A percentile compares a stretch with the other conserved stretches of the same genome.
phyloP scores from a whole-genome alignment of 2,888 invertebrate genomes.

The Biston stratarius region DNA sequence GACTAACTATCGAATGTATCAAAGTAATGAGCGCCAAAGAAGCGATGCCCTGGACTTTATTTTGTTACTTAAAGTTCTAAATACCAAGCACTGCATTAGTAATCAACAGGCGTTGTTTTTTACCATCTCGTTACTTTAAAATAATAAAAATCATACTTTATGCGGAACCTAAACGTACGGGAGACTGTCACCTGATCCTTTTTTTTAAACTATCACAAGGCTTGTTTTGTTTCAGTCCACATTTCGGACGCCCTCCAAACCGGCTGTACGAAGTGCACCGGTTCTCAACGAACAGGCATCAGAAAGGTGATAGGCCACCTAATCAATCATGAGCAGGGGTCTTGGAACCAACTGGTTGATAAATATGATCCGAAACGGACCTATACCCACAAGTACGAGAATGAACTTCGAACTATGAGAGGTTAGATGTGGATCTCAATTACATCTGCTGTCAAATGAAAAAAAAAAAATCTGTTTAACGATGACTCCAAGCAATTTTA shows the following conservation, averaged over 20 bases:
- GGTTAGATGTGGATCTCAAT: conserved; percentile 7
- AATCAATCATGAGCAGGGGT: conserved; percentile 65
- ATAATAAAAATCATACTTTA: too few relatives aligned
- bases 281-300: conserved; percentile 65
- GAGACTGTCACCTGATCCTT: too few relatives aligned
- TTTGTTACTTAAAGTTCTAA: too few relatives aligned
- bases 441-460: too few relatives aligned
- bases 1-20: too few relatives aligned
- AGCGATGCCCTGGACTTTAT: too few relatives aligned
- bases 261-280: conserved; percentile 74
- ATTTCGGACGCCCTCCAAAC: conserved; percentile 75
- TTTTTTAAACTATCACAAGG: background rate
- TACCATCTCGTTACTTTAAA: too few relatives aligned
- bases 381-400: conserved; percentile 71
- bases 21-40: too few relatives aligned
- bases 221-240: conserved; percentile 60
- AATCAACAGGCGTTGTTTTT: too few relatives aligned
- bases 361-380: conserved; percentile 73
- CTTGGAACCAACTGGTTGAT: conserved; percentile 70
- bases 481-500: background rate
- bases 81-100: too few relatives aligned
- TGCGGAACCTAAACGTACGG: too few relatives aligned
- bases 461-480: background rate
- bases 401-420: conserved; percentile 57
- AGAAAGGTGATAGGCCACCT: conserved; percentile 72